phyloP scores from a whole-genome alignment of 2,888 invertebrate genomes.

The Loripinus fragilis region DNA sequence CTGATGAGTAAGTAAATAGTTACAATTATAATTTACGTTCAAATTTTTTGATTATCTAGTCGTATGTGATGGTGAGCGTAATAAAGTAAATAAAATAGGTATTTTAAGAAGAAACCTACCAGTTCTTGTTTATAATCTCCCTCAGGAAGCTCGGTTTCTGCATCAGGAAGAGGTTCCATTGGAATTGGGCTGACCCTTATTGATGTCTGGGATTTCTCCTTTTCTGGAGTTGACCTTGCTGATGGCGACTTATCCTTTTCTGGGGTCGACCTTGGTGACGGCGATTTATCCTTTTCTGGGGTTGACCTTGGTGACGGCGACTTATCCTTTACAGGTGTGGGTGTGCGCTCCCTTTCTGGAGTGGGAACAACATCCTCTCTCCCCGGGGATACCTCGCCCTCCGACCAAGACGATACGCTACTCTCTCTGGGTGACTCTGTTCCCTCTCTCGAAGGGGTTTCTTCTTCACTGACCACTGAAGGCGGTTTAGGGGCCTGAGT shows the following conservation, averaged over 20 bases:
- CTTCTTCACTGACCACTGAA: slow-evolving; percentile 16
- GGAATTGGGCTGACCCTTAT: slow-evolving; percentile 9
- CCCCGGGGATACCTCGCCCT: not conserved
- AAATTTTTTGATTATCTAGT: too few relatives aligned
- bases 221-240: not conserved
- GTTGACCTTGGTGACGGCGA: not conserved
- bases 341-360: slow-evolving; percentile 19
- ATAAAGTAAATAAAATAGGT: too few relatives aligned
- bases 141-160: slow-evolving; percentile 21
- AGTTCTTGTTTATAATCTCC: slow-evolving; percentile 9
- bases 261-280: slow-evolving; percentile 2
- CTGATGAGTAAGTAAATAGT: too few relatives aligned
- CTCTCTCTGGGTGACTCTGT: slow-evolving; percentile 25
- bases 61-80: too few relatives aligned
- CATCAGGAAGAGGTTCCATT: slow-evolving; percentile 18
- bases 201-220: slow-evolving; percentile 9
- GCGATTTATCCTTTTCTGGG: slow-evolving; percentile 1
- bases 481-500: slow-evolving; percentile 58
- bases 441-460: slow-evolving; percentile 18
- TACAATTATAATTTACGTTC: too few relatives aligned
- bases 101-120: too few relatives aligned
- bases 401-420: not conserved
- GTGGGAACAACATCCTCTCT: not conserved
- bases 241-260: slow-evolving; percentile 21
- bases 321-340: slow-evolving; percentile 29